Evolutionary conservation across 2,888 invertebrate genomes (phyloP).

Genomic region (Brachycybe producta): DNA sequence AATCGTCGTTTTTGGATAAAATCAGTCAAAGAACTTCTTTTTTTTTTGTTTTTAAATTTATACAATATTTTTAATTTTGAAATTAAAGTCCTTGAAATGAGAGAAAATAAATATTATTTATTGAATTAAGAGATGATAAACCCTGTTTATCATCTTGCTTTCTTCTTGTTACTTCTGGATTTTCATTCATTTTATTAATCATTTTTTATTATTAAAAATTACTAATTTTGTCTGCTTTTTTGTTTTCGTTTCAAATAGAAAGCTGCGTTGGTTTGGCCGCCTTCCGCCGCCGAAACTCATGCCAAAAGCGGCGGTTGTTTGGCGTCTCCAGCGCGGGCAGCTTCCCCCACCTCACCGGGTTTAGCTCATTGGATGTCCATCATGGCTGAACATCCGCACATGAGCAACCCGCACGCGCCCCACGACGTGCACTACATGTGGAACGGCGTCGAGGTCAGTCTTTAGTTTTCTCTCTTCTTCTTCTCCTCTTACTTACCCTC

Average conservation of each 20-base stretch:
- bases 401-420: slow-evolving; percentile 32
- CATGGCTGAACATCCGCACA: slow-evolving; percentile 88
- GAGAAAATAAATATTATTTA: too few relatives aligned
- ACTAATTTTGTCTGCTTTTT: background rate
- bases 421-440: slow-evolving; percentile 58
- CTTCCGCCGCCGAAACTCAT: slow-evolving; percentile 40
- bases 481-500: too few relatives aligned
- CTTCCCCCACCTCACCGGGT: slow-evolving; percentile 24
- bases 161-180: background rate
- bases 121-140: too few relatives aligned
- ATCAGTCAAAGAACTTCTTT: too few relatives aligned
- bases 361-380: slow-evolving; percentile 94
- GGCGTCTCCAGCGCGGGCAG: slow-evolving; percentile 23
- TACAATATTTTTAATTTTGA: too few relatives aligned
- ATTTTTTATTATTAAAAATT: background rate
- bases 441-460: slow-evolving; percentile 36
- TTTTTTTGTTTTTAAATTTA: too few relatives aligned
- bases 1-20: too few relatives aligned
- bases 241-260: slow-evolving; percentile 33
- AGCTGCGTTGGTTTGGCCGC: slow-evolving; percentile 49
- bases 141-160: background rate
- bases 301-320: slow-evolving; percentile 31
- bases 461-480: background rate
- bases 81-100: too few relatives aligned
- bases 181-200: background rate